Evolutionary conservation across 2,113 vertebrate genomes (phyloP), one percentile per base, ranked within the genome.

Genomic region (Benitochromis conjunctus): DNA sequence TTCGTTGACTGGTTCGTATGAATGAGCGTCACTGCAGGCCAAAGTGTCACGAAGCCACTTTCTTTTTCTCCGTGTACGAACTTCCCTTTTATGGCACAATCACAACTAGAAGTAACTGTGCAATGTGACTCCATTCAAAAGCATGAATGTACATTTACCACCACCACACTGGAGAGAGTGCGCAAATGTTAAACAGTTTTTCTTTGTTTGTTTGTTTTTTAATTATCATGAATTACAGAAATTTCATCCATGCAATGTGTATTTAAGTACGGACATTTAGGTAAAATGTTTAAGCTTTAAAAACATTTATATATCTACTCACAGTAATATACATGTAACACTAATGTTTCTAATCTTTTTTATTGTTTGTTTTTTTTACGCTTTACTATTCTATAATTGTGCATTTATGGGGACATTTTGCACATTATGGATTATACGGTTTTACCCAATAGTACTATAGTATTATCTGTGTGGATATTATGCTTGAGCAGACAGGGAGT

Each of bases 401-500:
- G 8, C 24, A 43, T 48, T 46, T 48, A 38, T 64, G 34, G 19
- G 34, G 60, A 38, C 12, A 64, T 64, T 64, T 64, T 3, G 4
- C 34, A 64, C 6, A 38, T 64, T 64, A 1, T 38, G 60, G 19
- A 64, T 64, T 38, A n/a, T 71, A 46, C 13, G n/a, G 4, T 69
- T 41, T 11, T 46, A 14, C 46, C 2, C 13, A 51, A 3, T 18
- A 16, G 14, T 16, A 34, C 31, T 6, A 64, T 64, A 38, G 38
- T 64, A 6, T 64, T 64, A 64, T 36, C 7, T 36, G 34, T 36
- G 8, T 64, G 19, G 6, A 38, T 64, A n/a, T 7, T n/a, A 38
- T 38, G 34, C 34, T 13, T 64, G 34, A 64, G 0, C 18, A 64
- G 60, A 64, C 1, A 36, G 0, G 31, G 0, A 16, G 31, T 64